A percentile compares a stretch with the other conserved stretches of the same genome.
Conservation (phyloP, 2,797 vertebrate genomes). For the Acipenser transmontanus region DNA sequence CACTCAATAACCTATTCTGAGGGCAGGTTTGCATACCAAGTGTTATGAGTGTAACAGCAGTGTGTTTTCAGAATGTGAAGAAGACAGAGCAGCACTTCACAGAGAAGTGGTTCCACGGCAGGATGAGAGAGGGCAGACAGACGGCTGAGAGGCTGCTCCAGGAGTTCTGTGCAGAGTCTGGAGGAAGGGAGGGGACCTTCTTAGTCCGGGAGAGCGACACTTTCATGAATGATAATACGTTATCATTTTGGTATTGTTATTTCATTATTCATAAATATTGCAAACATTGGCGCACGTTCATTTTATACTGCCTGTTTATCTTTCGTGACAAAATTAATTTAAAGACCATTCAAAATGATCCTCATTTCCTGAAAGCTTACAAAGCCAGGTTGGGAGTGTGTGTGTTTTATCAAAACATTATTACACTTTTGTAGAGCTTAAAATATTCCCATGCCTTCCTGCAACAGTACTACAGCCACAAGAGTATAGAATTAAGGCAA, state of each 20-base stretch:
- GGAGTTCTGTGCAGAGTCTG: conserved; percentile 77
- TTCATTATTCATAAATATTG: not conserved
- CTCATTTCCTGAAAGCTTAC: no score
- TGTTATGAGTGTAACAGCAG: not conserved
- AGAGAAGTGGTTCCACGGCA: conserved; percentile 89
- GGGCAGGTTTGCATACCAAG: no score
- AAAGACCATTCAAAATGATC: no score
- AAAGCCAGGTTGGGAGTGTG: no score
- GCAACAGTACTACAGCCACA: no score
- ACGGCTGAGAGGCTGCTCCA: conserved; percentile 81
- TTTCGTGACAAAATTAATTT: no score
- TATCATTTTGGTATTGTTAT: conserved; percentile 88
- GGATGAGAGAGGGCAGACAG: conserved; percentile 69
- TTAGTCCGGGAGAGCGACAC: conserved; percentile 82
- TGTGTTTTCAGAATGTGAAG: conserved; percentile 35
- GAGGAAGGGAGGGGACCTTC: conserved; percentile 83
- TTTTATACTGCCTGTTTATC: no score
- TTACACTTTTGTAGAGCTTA: no score
- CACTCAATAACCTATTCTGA: no score
- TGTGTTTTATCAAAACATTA: no score
- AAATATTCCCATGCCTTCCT: no score
- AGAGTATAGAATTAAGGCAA: no score
- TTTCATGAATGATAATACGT: conserved; percentile 71
- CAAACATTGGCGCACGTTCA: not conserved
- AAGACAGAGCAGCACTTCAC: conserved; percentile 66